Evolutionary conservation across 2,797 vertebrate species (phyloP).

Genomic region (Syngnathus acus): DNA sequence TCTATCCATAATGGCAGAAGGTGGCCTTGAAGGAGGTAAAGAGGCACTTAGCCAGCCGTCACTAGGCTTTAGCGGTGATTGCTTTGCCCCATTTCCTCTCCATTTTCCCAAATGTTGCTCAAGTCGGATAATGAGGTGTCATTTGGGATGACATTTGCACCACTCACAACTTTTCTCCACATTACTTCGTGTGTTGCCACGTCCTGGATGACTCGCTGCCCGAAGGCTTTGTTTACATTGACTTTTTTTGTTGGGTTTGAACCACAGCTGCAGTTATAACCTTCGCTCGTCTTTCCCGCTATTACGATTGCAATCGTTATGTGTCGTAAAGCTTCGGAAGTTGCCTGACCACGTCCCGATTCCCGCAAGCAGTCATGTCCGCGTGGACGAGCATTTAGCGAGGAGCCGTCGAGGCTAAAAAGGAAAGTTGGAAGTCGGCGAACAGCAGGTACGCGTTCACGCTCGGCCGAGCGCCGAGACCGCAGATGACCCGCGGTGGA

Average conservation of each 20-base stretch:
- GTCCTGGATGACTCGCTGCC: not conserved
- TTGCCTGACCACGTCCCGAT: not conserved
- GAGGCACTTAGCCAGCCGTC: slow-evolving; percentile 62
- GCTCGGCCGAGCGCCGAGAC: slow-evolving; percentile 65
- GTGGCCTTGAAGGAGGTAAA: slow-evolving; percentile 63
- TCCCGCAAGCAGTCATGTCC: not conserved
- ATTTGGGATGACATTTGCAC: slow-evolving; percentile 49
- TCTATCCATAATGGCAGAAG: slow-evolving; percentile 49
- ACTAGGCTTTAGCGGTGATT: slow-evolving; percentile 33
- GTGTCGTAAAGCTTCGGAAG: not conserved
- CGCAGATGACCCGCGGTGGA: slow-evolving; percentile 86
- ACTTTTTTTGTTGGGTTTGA: not conserved
- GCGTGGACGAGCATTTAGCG: slow-evolving; percentile 57
- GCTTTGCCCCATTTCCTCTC: slow-evolving; percentile 53
- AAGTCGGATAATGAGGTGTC: slow-evolving; percentile 45
- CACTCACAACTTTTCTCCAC: not conserved
- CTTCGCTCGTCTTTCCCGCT: too few relatives aligned
- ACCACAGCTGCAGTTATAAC: not conserved
- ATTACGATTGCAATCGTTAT: too few relatives aligned
- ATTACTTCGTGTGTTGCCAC: not conserved
- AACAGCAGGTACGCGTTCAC: slow-evolving; percentile 81
- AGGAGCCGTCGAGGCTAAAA: slow-evolving; percentile 43
- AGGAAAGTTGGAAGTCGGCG: slow-evolving; percentile 30
- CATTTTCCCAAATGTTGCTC: slow-evolving; percentile 55
- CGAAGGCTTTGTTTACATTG: not conserved